Evolutionary conservation across 2,888 invertebrate genomes (phyloP), one percentile per base, ranked within the genome.

Genomic region (Tipula unca): DNA sequence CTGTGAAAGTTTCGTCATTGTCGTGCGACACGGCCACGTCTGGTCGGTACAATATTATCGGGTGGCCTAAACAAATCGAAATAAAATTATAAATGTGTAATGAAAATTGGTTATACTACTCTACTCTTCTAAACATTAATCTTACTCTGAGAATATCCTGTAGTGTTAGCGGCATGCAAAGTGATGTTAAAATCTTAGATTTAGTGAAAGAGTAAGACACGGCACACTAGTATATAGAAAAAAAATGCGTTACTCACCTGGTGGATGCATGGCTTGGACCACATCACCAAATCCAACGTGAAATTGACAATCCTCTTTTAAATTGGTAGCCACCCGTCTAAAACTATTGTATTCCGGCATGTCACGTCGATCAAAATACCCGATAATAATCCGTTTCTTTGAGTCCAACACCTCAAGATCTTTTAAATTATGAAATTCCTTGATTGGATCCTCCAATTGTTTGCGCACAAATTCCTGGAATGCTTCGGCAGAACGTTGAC

Each of bases 231-330:
- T 35, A 35, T n/a, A 36, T 42, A 54, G n/a, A 17, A 4, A 69
- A 25, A 13, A 25, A 10, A 8, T 69, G 25, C 25, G 69, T 69
- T 69, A 87, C 89, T 89, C 91, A 94, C 94, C 94, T 88, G 95
- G 94, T 17, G 97, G 97, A 91, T 97, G 97, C 96, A 97, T 96
- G 87, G 94, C 94, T 87, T 93, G 92, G 25, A 95, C 95, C 0
- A 94, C 94, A 87, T 96, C 95, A 14, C 98, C 99, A 91, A 98
- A 95, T 0, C 97, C 98, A 88, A 95, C 96, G 90, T 96, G 95
- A 90, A 99, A 99, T 87, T 95, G 93, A 89, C 99, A 99, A 89
- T 99, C 99, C 89, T 99, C 98, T 89, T 99, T 96, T 8, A 99
- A 92, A 89, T 95, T 95, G 5, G 95, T 95, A 0, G 99, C 97